Evolutionary conservation across 2,113 vertebrate genomes (phyloP), one percentile per base, ranked within the genome.

Genomic region (Eretmodus cyanostictus): DNA sequence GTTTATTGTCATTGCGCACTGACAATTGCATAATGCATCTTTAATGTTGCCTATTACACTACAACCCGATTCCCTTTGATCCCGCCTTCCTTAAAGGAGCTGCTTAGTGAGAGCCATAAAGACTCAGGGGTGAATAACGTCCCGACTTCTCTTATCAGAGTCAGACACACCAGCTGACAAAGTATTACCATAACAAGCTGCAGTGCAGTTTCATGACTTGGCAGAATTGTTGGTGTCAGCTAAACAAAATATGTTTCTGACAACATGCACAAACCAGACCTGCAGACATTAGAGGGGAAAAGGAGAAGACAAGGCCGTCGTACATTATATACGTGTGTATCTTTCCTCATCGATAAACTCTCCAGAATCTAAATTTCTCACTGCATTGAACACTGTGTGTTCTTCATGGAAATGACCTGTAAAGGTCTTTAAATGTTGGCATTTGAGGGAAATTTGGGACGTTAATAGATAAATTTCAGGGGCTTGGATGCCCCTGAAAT

Each of bases 141-240:
- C 88, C 85, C 8, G n/a, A 92, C 86, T 92, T 90, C 27, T 31
- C 91, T 92, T 92, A 95, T 95, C 93, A 55, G 79, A 68, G 54
- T 86, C 91, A 86, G 87, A 89, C 94, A 92, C 82, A 29, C 87
- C 47, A 83, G 87, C 92, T 91, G 87, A 93, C 87, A 88, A 89
- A 86, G 83, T 87, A 86, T 93, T 87, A 89, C 8, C 89, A 82
- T 89, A 92, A 91, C 91, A 89, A 87, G 84, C 93, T 40, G 82
- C 83, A 29, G 73, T 82, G 91, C 79, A 81, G 89, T 90, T 89
- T 89, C 91, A 86, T 76, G 51, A 89, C 93, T 83, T n/a, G 17
- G 80, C 85, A 78, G 86, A 94, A 90, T 42, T 66, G 59, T 89
- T 22, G 34, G 79, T 27, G 81, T 94, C 91, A 93, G 91, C 86